phyloP scores from a whole-genome alignment of 1,140 invertebrate genomes.

The Chironomus striatipennis region DNA sequence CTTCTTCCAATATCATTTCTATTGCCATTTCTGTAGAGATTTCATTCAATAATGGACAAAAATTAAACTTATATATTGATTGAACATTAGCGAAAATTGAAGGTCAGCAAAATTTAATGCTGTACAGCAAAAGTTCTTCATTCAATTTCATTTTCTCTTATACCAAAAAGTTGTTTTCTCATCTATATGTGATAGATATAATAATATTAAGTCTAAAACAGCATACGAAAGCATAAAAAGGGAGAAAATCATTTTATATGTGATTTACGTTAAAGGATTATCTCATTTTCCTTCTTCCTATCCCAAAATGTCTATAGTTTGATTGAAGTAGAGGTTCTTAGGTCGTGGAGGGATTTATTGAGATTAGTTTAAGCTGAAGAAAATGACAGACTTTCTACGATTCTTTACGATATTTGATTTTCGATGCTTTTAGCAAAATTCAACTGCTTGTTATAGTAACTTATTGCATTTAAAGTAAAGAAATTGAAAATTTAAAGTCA shows the following conservation, averaged over 20 bases:
- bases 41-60: not conserved
- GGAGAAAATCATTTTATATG: not conserved
- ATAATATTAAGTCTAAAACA: not conserved
- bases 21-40: not conserved
- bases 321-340: too few species aligned
- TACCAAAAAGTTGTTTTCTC: not conserved
- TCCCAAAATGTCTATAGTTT: too few species aligned
- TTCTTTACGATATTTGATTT: too few species aligned
- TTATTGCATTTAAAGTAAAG: too few species aligned
- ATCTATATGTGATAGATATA: not conserved
- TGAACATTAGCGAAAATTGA: conserved; percentile 13
- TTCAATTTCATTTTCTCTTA: not conserved
- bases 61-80: not conserved
- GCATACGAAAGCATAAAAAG: not conserved
- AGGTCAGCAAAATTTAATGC: conserved; percentile 12
- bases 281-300: not conserved
- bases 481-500: too few species aligned
- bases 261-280: conserved; percentile 2
- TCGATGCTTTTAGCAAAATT: too few species aligned
- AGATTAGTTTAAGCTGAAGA: too few species aligned
- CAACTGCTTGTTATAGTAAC: too few species aligned
- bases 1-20: not conserved
- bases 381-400: too few species aligned
- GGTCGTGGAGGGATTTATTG: too few species aligned
- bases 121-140: not conserved